Percentiles rank a stretch among this genome's conserved stretches.
These are phyloP conservation scores for Mystacides longicornis DNA, from an alignment of 2,888 invertebrate genomes.

Conservation along the genomic window DNA sequence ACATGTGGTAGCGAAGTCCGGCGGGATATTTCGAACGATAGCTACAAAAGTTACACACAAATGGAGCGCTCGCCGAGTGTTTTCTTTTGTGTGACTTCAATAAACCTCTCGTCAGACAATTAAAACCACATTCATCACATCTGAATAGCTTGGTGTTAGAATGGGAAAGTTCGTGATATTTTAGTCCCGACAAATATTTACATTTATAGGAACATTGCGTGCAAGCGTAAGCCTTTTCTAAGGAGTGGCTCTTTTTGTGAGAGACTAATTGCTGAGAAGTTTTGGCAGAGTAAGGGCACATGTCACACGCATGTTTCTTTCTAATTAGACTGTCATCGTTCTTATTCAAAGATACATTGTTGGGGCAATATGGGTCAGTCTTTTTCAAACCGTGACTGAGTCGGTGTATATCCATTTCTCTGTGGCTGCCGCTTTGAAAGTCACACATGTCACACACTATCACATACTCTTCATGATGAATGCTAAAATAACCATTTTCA, in stretches of 20 bases:
- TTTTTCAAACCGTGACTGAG: background rate
- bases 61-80: conserved; percentile 6
- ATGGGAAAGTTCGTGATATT: conserved; percentile 9
- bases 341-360: background rate
- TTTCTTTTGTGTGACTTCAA: conserved; percentile 9
- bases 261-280: conserved; percentile 5
- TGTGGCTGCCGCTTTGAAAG: background rate
- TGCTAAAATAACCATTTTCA: background rate
- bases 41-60: conserved; percentile 1
- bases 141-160: background rate
- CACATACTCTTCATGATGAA: background rate
- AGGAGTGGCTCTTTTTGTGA: conserved; percentile 3
- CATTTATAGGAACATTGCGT: conserved; percentile 4
- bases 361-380: background rate
- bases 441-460: conserved; percentile 1
- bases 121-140: conserved; percentile 9
- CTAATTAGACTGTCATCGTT: background rate
- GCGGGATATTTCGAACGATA: conserved; percentile 10
- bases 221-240: conserved; percentile 2
- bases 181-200: conserved; percentile 3
- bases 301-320: background rate
- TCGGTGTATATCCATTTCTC: conserved; percentile 1
- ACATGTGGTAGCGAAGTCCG: conserved; percentile 4
- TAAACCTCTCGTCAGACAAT: background rate
- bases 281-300: conserved; percentile 5